These are phyloP conservation scores for Thymelicus acteon DNA, from an alignment of 2,888 invertebrate species.

Conservation along the genomic window DNA sequence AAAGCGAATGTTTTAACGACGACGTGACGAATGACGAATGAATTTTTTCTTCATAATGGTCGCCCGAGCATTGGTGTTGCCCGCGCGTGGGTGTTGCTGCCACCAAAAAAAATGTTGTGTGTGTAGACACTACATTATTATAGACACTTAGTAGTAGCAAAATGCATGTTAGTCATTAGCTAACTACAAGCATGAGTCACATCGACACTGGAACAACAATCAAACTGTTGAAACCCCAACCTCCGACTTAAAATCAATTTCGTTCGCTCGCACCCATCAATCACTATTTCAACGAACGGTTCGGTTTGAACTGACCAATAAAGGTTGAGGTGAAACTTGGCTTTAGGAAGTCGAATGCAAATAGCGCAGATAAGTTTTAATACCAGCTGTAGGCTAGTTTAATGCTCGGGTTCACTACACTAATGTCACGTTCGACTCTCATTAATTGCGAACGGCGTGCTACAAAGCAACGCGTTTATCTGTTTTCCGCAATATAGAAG, in stretches of 20 bases:
- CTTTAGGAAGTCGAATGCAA: slow-evolving; percentile 82
- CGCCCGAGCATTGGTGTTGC: too few relatives aligned
- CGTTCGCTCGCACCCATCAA: slow-evolving; percentile 48
- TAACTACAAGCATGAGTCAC: slow-evolving; percentile 8
- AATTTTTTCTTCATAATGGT: too few relatives aligned
- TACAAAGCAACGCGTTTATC: slow-evolving; percentile 74
- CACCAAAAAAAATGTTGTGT: too few relatives aligned
- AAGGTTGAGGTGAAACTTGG: slow-evolving; percentile 58
- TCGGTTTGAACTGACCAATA: slow-evolving; percentile 48
- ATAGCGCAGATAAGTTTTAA: slow-evolving; percentile 83
- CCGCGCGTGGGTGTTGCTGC: too few relatives aligned
- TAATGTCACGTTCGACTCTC: slow-evolving; percentile 83
- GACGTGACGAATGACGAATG: too few relatives aligned
- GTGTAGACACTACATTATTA: too few relatives aligned
- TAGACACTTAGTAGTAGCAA: too few relatives aligned
- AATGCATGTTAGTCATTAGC: neutral
- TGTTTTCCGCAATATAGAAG: slow-evolving; percentile 57
- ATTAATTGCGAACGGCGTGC: slow-evolving; percentile 73
- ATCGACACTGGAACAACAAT: slow-evolving; percentile 11
- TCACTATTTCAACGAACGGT: slow-evolving; percentile 46
- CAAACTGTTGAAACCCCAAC: slow-evolving; percentile 39
- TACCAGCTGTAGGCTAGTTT: slow-evolving; percentile 70
- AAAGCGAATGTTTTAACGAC: too few relatives aligned
- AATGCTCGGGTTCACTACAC: slow-evolving; percentile 77
- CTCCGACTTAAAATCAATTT: slow-evolving; percentile 48